Base-by-base conservation (phyloP, 2,113 vertebrate species). In the Centrocercus urophasianus region DNA sequence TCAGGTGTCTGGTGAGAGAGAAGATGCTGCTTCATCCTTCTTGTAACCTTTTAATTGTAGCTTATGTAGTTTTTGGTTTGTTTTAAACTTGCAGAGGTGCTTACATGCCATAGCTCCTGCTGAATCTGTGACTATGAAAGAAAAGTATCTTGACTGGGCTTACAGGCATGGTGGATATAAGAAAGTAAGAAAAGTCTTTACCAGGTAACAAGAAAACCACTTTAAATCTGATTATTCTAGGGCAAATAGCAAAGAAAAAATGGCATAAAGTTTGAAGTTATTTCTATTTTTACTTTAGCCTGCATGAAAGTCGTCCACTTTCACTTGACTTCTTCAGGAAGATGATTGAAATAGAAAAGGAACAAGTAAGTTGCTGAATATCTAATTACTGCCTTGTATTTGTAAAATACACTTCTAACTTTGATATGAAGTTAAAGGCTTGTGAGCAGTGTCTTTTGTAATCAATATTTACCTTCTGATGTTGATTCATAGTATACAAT, bases 261-360 rank as follows among this genome's bases (percentile, higher is more conserved):
- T 54, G 19, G 30, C 61, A n/a, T 40, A 4, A 64, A 48, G 21
- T 72, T 65, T 96, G n/a, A 96, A 69, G 34, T 71, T 42, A 48
- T 11, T 61, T 75, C 11, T 25, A 20, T 67, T 87, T 95, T 88
- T 66, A 57, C 83, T 88, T 96, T 94, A 99, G 99, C 92, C 95
- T 99, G 81, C 98, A 98, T 74, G 99, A 99, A 96, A 98, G 93
- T 69, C 98, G 98, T 15, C 99, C 99, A 0, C 94, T 99, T 96
- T 98, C 99, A 64, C 98, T 98, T 90, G 92, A 93, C 15, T 99
- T 99, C 97, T 99, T 99, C 97, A 98, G 95, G 95, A 98, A 91
- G 91, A 99, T 99, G 98, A 98, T 99, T 70, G 93, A 98, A 77
- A 98, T 99, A 47, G 99, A 99, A 97, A 99, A 99, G 90, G 97